Evolutionary conservation across 2,113 vertebrate species (phyloP).

Genomic region (Petroica traversi): DNA sequence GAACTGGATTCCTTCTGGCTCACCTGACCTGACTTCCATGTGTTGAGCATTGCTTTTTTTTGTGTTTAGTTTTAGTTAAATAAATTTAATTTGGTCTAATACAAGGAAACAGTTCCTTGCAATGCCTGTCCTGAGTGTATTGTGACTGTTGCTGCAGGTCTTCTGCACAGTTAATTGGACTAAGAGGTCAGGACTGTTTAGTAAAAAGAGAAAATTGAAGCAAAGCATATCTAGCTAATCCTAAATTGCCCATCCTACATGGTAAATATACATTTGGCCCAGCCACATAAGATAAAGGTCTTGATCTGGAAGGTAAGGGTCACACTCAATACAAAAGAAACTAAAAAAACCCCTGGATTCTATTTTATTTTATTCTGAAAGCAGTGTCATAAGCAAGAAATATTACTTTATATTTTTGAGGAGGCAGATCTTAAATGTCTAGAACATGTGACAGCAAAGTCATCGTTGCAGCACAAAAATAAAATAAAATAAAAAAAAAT

Average conservation of each 20-base stretch:
- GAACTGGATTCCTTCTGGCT: background rate
- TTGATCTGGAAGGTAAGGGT: background rate
- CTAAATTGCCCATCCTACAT: background rate
- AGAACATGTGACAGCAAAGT: fast-evolving
- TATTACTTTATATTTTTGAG: background rate
- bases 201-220: background rate
- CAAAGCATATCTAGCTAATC: background rate
- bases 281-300: background rate
- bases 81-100: background rate
- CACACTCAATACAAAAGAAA: background rate
- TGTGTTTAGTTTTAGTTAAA: background rate
- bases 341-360: background rate
- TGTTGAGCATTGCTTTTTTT: background rate
- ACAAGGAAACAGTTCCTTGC: background rate
- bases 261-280: background rate
- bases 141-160: background rate
- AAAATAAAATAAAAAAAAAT: background rate
- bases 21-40: background rate
- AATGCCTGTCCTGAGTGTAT: background rate
- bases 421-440: background rate
- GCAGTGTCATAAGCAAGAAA: background rate
- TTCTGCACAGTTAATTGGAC: background rate
- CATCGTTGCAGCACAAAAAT: background rate
- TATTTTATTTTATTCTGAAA: background rate
- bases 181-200: background rate